phyloP scores from a whole-genome alignment of 2,888 invertebrate genomes.

The Lycophotia porphyrea region DNA sequence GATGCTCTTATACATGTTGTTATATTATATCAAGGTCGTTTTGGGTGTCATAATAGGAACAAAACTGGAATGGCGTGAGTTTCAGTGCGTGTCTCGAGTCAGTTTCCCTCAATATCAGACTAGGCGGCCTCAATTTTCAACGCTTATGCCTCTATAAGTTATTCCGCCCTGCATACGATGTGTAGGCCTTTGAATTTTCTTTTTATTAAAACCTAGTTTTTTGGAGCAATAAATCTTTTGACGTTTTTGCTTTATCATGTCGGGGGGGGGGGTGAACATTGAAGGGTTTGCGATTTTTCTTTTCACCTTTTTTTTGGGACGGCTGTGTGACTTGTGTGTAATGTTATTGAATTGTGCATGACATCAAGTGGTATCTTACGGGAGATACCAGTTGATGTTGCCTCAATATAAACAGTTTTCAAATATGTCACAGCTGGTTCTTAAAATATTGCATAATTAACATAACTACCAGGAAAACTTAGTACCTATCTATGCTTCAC shows the following conservation, averaged over 20 bases:
- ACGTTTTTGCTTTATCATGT: conserved; percentile 50
- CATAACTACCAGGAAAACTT: not conserved
- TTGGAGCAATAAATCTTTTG: conserved; percentile 59
- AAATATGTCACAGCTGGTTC: too few relatives aligned
- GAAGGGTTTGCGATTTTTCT: conserved; percentile 18
- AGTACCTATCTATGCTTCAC: not conserved
- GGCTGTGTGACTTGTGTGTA: not conserved
- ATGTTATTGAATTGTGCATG: not conserved
- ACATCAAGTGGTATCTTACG: not conserved
- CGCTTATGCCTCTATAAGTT: conserved; percentile 85
- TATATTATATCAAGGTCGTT: conserved; percentile 40
- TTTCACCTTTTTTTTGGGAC: conserved; percentile 12
- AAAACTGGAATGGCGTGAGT: conserved; percentile 85
- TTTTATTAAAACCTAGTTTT: conserved; percentile 71
- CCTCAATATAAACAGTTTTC: too few relatives aligned
- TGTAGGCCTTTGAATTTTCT: conserved; percentile 76
- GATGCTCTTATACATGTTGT: not conserved
- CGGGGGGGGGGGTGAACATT: conserved; percentile 29
- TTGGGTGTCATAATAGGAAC: conserved; percentile 61
- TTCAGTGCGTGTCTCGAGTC: conserved; percentile 85
- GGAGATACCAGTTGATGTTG: not conserved
- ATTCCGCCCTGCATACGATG: conserved; percentile 85
- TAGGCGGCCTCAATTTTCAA: conserved; percentile 87
- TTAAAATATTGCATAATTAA: not conserved
- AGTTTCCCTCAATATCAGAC: conserved; percentile 86